Conservation (phyloP, 2,797 vertebrate genomes). For the Iguana delicatissima region DNA sequence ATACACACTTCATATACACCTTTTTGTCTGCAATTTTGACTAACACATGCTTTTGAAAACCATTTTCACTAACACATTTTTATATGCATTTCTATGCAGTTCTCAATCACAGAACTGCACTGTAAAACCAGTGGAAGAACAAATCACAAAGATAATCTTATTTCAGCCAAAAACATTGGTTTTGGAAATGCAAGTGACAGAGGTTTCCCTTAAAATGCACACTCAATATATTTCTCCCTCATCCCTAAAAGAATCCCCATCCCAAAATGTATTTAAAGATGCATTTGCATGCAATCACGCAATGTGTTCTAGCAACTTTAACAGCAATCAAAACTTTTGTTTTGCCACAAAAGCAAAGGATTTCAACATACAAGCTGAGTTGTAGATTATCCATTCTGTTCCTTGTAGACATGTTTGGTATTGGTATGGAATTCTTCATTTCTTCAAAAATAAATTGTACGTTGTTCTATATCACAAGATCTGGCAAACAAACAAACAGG, state of each 20-base stretch:
- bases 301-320: no score
- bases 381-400: background rate
- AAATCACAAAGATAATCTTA: background rate
- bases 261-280: no score
- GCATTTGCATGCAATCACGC: no score
- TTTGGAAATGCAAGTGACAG: background rate
- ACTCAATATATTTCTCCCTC: background rate
- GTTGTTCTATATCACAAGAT: no score
- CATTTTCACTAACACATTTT: background rate
- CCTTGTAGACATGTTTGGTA: constrained; percentile 19
- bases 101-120: background rate
- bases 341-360: background rate
- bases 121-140: background rate
- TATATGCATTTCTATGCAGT: background rate
- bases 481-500: background rate
- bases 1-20: background rate
- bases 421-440: background rate
- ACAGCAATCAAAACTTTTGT: background rate
- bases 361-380: background rate
- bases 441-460: no score
- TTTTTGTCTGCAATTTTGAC: background rate
- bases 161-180: no score
- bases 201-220: background rate
- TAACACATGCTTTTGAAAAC: background rate
- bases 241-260: background rate